Evolutionary conservation across 2,888 invertebrate species (phyloP).

Genomic region (Eustalomyia histrio): DNA sequence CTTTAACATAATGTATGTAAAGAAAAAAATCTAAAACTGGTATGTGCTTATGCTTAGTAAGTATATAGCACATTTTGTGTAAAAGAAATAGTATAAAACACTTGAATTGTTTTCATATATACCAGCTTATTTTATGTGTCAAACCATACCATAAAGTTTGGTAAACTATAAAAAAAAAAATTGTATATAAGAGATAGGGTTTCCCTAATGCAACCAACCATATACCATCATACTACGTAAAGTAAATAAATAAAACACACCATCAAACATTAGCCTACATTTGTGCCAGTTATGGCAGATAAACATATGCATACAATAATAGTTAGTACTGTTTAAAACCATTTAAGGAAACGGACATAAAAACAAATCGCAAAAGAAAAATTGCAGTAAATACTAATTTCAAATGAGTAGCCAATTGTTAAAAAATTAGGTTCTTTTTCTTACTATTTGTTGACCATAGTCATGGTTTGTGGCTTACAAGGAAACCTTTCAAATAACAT

Average conservation of each 20-base stretch:
- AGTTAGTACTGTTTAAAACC: constrained; percentile 31
- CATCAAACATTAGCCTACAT: constrained; percentile 58
- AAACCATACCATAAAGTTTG: constrained; percentile 37
- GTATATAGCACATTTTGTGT: background rate
- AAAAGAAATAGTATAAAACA: background rate
- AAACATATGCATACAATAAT: constrained; percentile 37
- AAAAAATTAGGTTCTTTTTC: constrained; percentile 44
- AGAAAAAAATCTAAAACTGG: background rate
- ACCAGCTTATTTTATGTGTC: constrained; percentile 39
- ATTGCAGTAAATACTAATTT: constrained; percentile 38
- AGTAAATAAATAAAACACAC: background rate
- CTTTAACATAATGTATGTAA: constrained; percentile 15
- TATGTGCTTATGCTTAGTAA: background rate
- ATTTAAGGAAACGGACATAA: constrained; percentile 55
- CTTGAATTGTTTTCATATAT: constrained; percentile 4
- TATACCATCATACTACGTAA: constrained; percentile 12
- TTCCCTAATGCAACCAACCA: constrained; percentile 48
- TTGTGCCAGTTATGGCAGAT: constrained; percentile 50
- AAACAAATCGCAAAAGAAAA: constrained; percentile 15
- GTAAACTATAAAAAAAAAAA: constrained; percentile 7
- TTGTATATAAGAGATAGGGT: constrained; percentile 44
- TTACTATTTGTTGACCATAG: constrained; percentile 6
- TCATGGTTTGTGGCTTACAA: constrained; percentile 56
- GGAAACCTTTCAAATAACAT: constrained; percentile 55
- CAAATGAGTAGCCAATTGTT: constrained; percentile 40